Base-by-base conservation (phyloP, 2,888 invertebrate species). In the Nebria brevicollis region DNA sequence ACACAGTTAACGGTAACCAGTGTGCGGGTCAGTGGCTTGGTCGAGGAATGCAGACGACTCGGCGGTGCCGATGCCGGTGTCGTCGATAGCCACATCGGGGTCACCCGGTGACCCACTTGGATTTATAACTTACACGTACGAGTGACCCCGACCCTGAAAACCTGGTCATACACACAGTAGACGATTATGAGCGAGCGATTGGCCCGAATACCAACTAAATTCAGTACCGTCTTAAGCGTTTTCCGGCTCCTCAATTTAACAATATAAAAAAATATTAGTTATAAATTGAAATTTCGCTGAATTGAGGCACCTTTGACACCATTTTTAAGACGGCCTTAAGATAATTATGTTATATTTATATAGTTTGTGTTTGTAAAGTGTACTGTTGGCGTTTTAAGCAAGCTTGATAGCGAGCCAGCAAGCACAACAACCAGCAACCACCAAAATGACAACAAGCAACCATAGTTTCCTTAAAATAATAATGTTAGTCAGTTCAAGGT, bases 31-130 rank as follows among this genome's bases (percentile, higher is more conserved):
- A 77, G 34, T 77, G 77, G 77, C 77, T 72, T n/a, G 70, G 34
- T 10, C 77, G 68, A 26, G 43, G 73, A 73, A 73, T 73, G 72
- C 54, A 64, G 66, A 34, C 78, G 68, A 75, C 20, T 68, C 26
- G 68, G 20, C 15, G 7, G 11, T 25, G 4, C 68, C 68, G 68
- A 68, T 6, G 20, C 68, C 68, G 68, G 26, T 20, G 20, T 20
- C 68, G 26, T 26, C 68, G 68, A 68, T 68, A 25, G 64, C 70
- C 15, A 42, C 54, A 89, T 87, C 86, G 87, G 87, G 89, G 89
- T 87, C 88, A 89, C 87, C 88, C 83, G 89, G 88, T 89, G 88
- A 89, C 89, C 89, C 84, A 89, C 87, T 70, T 70, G 25, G 6
- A 26, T 54, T 54, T 54, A 54, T 54, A 54, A 54, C 54, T 20